Base-by-base conservation (phyloP, 1,140 invertebrate species). In the silkworm (Bombyx mori) region DNA sequence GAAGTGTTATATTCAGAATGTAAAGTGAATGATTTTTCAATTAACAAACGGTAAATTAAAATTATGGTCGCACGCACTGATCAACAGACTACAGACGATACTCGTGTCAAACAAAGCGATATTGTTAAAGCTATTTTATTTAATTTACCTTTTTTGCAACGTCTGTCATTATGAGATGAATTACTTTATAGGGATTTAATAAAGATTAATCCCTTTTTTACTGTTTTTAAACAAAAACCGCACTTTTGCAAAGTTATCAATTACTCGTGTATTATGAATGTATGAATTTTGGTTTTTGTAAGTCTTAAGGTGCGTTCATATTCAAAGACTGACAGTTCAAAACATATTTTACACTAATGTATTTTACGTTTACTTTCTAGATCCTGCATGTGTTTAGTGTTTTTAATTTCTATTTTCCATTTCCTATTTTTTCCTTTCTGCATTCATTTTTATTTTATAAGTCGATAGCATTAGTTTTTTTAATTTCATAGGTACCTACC, bases 91-190 rank as follows among this genome's bases (percentile, higher is more conserved):
- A 56, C 8, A 7, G 26, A 51, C 65, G 58, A 56, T 61, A 66
- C 57, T 66, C 63, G 62, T 69, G 66, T 73, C 74, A 79, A 76
- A 71, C 66, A 71, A 71, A 66, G 66, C 58, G 47, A 56, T 61
- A 68, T 8, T 56, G 61, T 54, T 52, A 63, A 67, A 71, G 67
- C 58, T 63, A 63, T 59, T 68, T 42, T 44, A 54, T 12, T 44
- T 35, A 35, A 35, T 49, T 79, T 83, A 85, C 83, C 82, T 87
- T 87, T 77, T 85, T 83, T 54, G 82, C 75, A 62, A 85, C 78
- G 82, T 87, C 83, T 75, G 82, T 79, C 82, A 86, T 86, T 72
- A 59, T 85, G 58, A 58, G 69, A 74, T 53, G 58, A 56, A 63
- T 58, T 62, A 54, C 65, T 66, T 60, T 54, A 42, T n/a, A 42